Evolutionary conservation across 2,797 vertebrate genomes (phyloP), one percentile per base, ranked within the genome.

Genomic region (Peromyscus melanophrys): DNA sequence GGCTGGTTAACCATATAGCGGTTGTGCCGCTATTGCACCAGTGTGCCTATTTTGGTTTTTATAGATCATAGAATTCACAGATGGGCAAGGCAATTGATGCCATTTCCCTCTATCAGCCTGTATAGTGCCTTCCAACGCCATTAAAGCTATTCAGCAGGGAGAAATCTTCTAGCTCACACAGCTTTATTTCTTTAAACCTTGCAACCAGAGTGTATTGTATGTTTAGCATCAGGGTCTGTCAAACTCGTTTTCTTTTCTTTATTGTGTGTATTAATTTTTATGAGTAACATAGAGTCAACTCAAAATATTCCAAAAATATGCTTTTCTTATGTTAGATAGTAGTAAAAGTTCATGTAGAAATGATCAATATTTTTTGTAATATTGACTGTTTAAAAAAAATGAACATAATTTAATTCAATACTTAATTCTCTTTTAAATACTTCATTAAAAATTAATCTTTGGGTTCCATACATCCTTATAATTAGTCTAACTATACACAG

Each of bases 281-380:
- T 43, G 83, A 37, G 21, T 88, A 88, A 46, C 34, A 87, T 80
- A 76, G 43, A 83, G 90, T 90, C 14, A 83, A 65, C 9, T 82
- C 11, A 67, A 4, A 87, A 84, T 16, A 83, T 80, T 57, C 16
- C 4, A 71, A 69, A 89, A 49, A 25, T 69, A 3, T 40, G 25
- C 86, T 71, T 90, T 85, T n/a, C 49, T 92, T 65, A 82, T 76
- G 71, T 86, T 87, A 83, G 37, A 86, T 93, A 89, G 61, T 43
- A 34, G 0, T 59, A 75, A 73, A 95, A 52, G 69, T n/a, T 16
- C 84, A n/a, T 61, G 37, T 55, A 17, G 43, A 84, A 29, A 89
- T 3, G 78, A 76, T 94, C 40, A 90, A 57, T 11, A 90, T 57
- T 76, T 94, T 94, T 59, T 76, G 69, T 5, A 71, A 73, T 40